Conservation (phyloP, 2,113 vertebrate species). For the Marmota monax region DNA sequence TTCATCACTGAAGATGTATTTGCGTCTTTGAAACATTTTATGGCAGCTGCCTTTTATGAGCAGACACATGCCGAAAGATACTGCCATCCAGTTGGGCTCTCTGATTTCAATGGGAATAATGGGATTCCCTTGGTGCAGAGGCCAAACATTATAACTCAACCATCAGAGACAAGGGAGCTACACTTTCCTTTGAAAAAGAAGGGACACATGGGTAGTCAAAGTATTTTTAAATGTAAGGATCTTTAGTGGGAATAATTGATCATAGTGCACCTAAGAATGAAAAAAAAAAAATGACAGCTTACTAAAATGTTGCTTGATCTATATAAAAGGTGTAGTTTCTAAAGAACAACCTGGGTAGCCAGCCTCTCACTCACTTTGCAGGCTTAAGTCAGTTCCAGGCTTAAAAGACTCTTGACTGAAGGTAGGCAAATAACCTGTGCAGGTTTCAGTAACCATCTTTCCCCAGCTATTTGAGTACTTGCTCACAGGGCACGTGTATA, state of each 20-base stretch:
- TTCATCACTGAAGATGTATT: neutral
- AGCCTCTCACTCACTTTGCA: neutral
- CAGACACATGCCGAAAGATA: neutral
- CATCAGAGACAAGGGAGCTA: neutral
- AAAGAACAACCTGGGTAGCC: neutral
- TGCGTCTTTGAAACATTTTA: neutral
- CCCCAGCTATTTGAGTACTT: neutral
- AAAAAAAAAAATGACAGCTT: neutral
- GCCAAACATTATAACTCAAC: neutral
- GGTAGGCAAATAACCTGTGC: neutral
- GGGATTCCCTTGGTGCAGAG: neutral
- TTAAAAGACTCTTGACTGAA: neutral
- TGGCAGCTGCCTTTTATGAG: neutral
- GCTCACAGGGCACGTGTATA: neutral
- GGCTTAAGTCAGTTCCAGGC: neutral
- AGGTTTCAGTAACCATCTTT: neutral
- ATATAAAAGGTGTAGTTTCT: neutral
- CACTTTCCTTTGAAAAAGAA: neutral
- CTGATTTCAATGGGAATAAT: neutral
- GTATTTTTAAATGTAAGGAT: neutral
- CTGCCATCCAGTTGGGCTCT: neutral
- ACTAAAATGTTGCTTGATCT: neutral
- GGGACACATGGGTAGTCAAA: neutral
- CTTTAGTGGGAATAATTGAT: neutral
- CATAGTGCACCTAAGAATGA: neutral